Base-by-base conservation (phyloP, 2,113 vertebrate genomes). In the Crotophaga sulcirostris region DNA sequence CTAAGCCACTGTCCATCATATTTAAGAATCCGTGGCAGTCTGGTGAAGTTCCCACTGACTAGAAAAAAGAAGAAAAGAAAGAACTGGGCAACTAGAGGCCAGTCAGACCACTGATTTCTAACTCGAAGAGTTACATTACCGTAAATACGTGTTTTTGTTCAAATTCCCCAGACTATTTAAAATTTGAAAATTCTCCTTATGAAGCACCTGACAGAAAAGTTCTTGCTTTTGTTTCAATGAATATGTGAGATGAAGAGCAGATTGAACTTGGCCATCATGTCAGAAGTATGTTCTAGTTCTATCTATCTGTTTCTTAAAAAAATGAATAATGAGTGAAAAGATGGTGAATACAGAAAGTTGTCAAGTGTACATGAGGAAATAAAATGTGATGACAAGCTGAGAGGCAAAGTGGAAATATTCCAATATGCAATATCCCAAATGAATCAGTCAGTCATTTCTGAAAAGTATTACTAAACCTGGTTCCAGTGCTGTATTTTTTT, bases 221-320 rank as follows among this genome's bases (percentile, higher is more conserved):
- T 78, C 40, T 58, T 75, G 19, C 8, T 83, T 75, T 77, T 8
- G 11, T 82, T 91, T 75, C 5, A 3, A 23, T 24, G 14, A 18
- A 9, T 59, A 31, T 31, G 8, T 36, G 13, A 14, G 31, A 51
- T 40, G 44, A 84, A 72, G 34, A 82, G 11, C 29, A 84, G 34
- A 59, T 8, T 29, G 7, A 91, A 70, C 8, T 60, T 10, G 24
- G 2, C 8, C 16, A 9, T 70, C 16, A 4, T 47, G 19, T 47
- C 3, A 0, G 26, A 55, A 10, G 38, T 10, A 28, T 4, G 7
- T n/a, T n/a, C n/a, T n/a, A n/a, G n/a, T n/a, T n/a, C n/a, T n/a
- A n/a, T n/a, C n/a, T n/a, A n/a, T n/a, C n/a, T n/a, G n/a, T n/a
- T n/a, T n/a, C n/a, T n/a, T n/a, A n/a, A n/a, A n/a, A n/a, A n/a